phyloP scores from a whole-genome alignment of 2,797 vertebrate genomes.

The Enteromius viviparus region DNA sequence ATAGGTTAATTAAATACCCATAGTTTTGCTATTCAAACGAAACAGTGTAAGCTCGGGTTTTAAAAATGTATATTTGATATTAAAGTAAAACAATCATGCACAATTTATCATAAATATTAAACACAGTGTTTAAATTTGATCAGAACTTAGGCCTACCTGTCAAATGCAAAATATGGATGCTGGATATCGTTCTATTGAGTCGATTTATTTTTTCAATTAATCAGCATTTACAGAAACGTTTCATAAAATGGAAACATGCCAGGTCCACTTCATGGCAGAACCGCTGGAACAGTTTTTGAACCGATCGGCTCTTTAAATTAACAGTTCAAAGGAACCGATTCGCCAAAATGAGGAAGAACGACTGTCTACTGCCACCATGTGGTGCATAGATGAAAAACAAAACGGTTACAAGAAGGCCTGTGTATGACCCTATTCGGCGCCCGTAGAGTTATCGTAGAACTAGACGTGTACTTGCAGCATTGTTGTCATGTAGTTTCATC shows the following conservation, averaged over 20 bases:
- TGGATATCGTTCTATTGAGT: background rate
- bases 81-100: background rate
- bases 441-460: slow-evolving; percentile 68
- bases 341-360: background rate
- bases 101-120: background rate
- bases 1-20: background rate
- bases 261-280: background rate
- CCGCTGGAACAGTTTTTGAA: background rate
- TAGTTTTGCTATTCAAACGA: background rate
- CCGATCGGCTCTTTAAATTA: background rate
- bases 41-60: background rate
- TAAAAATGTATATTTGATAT: background rate
- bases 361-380: slow-evolving; percentile 59
- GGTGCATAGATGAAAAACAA: slow-evolving; percentile 31
- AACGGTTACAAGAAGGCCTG: background rate
- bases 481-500: slow-evolving; percentile 51
- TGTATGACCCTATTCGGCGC: slow-evolving; percentile 58
- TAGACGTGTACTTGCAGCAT: slow-evolving; percentile 74
- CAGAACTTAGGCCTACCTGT: background rate
- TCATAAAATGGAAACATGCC: background rate
- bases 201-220: too few species aligned
- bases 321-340: background rate
- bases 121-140: background rate
- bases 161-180: background rate
- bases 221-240: background rate